A percentile compares a stretch with the other conserved stretches of the same genome.
Conservation (phyloP, 2,888 invertebrate genomes). For the Strigamia maritima region DNA sequence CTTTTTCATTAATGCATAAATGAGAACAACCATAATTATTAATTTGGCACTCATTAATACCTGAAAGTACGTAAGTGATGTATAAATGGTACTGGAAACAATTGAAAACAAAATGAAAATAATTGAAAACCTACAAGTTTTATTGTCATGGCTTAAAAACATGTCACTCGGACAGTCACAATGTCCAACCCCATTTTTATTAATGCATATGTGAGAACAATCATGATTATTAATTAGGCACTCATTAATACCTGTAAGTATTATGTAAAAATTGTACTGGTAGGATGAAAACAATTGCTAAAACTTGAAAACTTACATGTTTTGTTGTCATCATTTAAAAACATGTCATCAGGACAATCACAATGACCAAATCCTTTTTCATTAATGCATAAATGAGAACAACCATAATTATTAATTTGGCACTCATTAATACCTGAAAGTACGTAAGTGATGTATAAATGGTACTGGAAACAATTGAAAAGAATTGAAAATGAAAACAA, state of each 20-base stretch:
- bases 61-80: not conserved
- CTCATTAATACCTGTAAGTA: not conserved
- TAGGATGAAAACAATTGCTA: not conserved
- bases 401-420: not conserved
- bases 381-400: constrained; percentile 18
- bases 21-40: constrained; percentile 15
- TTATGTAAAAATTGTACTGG: not conserved
- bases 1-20: not conserved
- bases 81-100: not conserved
- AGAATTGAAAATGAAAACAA: too few relatives aligned
- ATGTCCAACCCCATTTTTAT: not conserved
- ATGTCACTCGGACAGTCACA: not conserved
- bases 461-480: too few relatives aligned
- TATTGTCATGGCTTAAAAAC: not conserved
- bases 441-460: not conserved
- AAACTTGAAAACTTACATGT: not conserved
- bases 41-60: not conserved
- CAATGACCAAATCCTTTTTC: not conserved
- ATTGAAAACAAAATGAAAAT: not conserved
- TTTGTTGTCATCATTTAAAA: not conserved
- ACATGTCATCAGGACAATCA: constrained; percentile 1
- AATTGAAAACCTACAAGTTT: not conserved
- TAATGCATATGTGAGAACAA: constrained; percentile 1
- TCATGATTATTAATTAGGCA: not conserved
- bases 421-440: not conserved